Evolutionary conservation across 2,797 vertebrate genomes (phyloP), one percentile per base, ranked within the genome.

Genomic region (Oophaga sylvatica): DNA sequence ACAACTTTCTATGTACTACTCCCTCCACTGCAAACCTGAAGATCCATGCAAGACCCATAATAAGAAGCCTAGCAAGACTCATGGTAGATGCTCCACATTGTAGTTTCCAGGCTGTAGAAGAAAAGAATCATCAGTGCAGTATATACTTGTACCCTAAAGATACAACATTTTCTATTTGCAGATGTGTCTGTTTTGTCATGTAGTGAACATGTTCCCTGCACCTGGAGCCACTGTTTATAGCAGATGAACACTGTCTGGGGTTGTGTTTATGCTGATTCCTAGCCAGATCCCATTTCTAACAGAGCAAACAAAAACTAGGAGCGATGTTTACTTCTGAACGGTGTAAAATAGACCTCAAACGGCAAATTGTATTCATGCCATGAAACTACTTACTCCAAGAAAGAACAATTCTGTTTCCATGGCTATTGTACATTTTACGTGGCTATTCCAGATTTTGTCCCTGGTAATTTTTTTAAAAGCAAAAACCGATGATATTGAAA

Each of bases 161-260:
- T 29, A 31, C 35, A 75, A 59, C 59, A n/a, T 59, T n/a, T 9
- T 16, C 60, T 26, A 5, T 59, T 31, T 68, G 57, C 16, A 2
- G 48, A 35, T 59, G 15, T 73, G 41, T 48, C 56, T 56, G 26
- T 65, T 77, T 77, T 62, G 60, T 56, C 60, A 31, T 78, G 71
- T 17, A 53, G 10, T 68, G 26, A 65, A 73, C 45, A 29, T 76
- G 41, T 57, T 19, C 71, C 12, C 20, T 57, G 86, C 86, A 87
- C 86, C 86, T 87, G 86, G 80, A 87, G 60, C 53, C 2, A 57
- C 35, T 87, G 86, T 87, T 87, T 87, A 87, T 87, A 68, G 31
- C 85, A 81, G 48, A 60, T 62, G 77, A 81, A 68, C 31, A 41
- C 70, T 67, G 80, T 57, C 71, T 68, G 62, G 41, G 60, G 8